Evolutionary conservation across 2,888 invertebrate genomes (phyloP).

Genomic region (Kryphioiulus occultus): DNA sequence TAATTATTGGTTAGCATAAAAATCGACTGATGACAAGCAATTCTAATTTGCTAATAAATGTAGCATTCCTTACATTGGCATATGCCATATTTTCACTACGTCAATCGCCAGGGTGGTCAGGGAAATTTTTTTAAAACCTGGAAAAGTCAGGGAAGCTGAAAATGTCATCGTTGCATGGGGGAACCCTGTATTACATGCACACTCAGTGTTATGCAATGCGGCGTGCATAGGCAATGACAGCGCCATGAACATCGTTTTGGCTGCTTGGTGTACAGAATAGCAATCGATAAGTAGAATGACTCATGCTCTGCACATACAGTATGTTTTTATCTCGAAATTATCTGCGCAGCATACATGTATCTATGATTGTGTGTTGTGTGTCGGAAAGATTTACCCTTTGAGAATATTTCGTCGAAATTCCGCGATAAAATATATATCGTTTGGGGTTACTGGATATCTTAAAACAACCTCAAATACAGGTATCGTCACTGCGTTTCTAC

Average conservation of each 20-base stretch:
- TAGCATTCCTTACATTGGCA: too few species aligned
- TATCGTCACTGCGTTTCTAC: background rate
- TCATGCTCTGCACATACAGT: background rate
- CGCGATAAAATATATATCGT: background rate
- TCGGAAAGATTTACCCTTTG: background rate
- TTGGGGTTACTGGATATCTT: background rate
- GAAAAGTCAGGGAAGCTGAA: too few species aligned
- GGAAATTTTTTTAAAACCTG: too few species aligned
- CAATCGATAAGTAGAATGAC: background rate
- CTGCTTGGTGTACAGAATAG: background rate
- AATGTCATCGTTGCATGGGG: too few species aligned
- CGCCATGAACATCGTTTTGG: background rate
- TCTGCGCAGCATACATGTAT: background rate
- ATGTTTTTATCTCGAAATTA: background rate
- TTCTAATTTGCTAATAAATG: too few species aligned
- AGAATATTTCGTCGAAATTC: background rate
- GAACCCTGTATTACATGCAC: too few species aligned
- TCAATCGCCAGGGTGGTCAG: too few species aligned
- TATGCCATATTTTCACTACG: too few species aligned
- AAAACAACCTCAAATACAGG: background rate
- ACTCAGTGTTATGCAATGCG: too few species aligned
- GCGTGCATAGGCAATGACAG: too few species aligned
- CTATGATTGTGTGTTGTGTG: background rate
- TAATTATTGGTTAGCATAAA: too few species aligned
- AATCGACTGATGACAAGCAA: too few species aligned